phyloP scores from a whole-genome alignment of 1,140 invertebrate species.

The Drosophila pseudoananassae region DNA sequence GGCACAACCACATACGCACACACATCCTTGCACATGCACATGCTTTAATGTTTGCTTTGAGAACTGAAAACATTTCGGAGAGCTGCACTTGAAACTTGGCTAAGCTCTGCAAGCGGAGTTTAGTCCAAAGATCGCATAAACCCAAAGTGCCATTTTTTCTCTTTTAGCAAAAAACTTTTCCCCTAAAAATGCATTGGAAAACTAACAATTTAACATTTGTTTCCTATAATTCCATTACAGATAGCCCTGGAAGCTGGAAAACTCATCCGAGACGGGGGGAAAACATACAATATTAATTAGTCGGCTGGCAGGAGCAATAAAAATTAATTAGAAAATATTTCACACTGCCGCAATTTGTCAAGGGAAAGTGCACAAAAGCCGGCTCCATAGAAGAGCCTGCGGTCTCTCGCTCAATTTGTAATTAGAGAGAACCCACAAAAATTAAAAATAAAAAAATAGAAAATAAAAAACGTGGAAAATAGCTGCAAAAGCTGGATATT shows the following conservation, averaged over 20 bases:
- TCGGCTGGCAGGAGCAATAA: constrained; percentile 36
- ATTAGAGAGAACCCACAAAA: constrained; percentile 41
- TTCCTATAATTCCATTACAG: constrained; percentile 32
- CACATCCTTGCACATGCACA: neutral
- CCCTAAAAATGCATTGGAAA: constrained; percentile 19
- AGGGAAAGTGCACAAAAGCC: constrained; percentile 28
- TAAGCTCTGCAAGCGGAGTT: constrained; percentile 21
- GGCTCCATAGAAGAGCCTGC: constrained; percentile 26
- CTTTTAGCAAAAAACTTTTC: neutral
- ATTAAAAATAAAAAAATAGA: neutral
- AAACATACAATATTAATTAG: constrained; percentile 32
- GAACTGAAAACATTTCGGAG: constrained; percentile 32
- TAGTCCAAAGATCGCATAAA: constrained; percentile 35
- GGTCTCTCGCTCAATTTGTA: constrained; percentile 56
- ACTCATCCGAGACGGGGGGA: neutral
- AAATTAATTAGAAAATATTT: constrained; percentile 73
- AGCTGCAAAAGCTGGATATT: constrained; percentile 51
- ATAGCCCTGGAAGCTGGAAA: neutral
- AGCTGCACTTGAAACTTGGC: constrained; percentile 43
- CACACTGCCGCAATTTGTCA: constrained; percentile 44
- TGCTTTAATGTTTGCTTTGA: constrained; percentile 47
- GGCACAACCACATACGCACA: constrained; percentile 2
- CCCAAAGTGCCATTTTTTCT: neutral
- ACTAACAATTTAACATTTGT: constrained; percentile 36
- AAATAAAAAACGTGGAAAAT: constrained; percentile 32